Evolutionary conservation across 2,113 vertebrate species (phyloP).

Genomic region (Xiphorhynchus elegans): DNA sequence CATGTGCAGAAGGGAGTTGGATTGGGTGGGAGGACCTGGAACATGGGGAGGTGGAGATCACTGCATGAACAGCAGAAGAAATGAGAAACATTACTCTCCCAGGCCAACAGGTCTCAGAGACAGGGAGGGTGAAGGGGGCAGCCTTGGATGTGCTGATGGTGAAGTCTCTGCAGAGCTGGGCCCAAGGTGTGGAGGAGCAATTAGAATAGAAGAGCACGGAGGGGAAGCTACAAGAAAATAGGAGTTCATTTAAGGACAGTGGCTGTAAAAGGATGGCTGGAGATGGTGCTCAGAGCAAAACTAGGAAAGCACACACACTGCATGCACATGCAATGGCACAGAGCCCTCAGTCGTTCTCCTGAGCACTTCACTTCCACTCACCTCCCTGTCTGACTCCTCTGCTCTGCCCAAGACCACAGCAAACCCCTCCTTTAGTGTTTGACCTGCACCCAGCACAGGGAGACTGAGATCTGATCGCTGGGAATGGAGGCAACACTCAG

Average conservation of each 20-base stretch:
- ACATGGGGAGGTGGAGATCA: not conserved
- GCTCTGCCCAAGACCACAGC: not conserved
- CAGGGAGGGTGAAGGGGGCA: not conserved
- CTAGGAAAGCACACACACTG: not conserved
- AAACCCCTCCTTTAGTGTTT: not conserved
- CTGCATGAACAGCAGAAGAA: not conserved
- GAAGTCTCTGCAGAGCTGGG: not conserved
- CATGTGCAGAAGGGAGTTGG: not conserved
- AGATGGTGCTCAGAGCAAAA: not conserved
- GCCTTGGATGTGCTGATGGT: not conserved
- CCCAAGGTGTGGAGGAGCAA: not conserved
- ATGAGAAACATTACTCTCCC: not conserved
- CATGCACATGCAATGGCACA: not conserved
- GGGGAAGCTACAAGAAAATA: not conserved
- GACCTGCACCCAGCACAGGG: not conserved
- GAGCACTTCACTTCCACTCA: not conserved
- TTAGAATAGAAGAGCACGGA: not conserved
- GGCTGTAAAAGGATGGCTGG: not conserved
- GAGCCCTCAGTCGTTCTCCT: not conserved
- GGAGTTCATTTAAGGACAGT: not conserved
- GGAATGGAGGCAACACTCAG: not conserved
- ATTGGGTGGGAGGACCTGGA: slow-evolving; percentile 9
- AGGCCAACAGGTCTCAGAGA: not conserved
- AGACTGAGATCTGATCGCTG: not conserved
- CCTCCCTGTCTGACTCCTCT: not conserved